Evolutionary conservation across 2,888 invertebrate genomes (phyloP).

Genomic region (Scaeva pyrastri): DNA sequence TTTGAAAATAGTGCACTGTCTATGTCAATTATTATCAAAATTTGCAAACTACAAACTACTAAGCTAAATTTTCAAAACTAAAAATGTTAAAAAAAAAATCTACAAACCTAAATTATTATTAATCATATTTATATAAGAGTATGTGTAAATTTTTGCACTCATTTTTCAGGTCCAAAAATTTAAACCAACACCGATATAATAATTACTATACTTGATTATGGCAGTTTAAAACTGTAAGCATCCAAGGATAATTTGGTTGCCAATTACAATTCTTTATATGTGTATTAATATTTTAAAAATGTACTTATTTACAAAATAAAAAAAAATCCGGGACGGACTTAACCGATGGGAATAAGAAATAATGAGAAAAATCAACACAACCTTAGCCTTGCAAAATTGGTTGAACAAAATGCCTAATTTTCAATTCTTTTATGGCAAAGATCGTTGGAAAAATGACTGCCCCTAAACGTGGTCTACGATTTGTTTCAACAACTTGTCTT

Average conservation of each 20-base stretch:
- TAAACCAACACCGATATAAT: slow-evolving; percentile 14
- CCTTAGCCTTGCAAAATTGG: slow-evolving; percentile 2
- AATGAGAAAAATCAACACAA: not conserved
- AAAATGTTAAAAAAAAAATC: not conserved
- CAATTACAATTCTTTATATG: not conserved
- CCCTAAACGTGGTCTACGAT: slow-evolving; percentile 22
- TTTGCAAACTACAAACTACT: no score
- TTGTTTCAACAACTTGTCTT: slow-evolving; percentile 30
- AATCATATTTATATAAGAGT: not conserved
- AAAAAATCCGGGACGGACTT: not conserved
- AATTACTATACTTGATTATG: slow-evolving; percentile 6
- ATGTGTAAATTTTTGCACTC: slow-evolving; percentile 2
- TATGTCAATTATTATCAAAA: no score
- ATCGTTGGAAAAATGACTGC: slow-evolving; percentile 31
- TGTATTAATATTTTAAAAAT: not conserved
- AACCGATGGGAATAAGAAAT: not conserved
- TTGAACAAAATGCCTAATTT: slow-evolving; percentile 27
- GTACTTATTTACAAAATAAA: not conserved
- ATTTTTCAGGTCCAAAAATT: slow-evolving; percentile 16
- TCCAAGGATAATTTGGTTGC: not conserved
- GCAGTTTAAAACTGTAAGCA: not conserved
- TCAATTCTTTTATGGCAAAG: slow-evolving; percentile 33
- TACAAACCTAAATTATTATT: not conserved
- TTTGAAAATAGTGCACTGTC: no score
- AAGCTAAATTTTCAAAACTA: no score